These are phyloP conservation scores for Leptinotarsa lineolata DNA, from an alignment of 1,140 invertebrate genomes.

Conservation along the genomic window DNA sequence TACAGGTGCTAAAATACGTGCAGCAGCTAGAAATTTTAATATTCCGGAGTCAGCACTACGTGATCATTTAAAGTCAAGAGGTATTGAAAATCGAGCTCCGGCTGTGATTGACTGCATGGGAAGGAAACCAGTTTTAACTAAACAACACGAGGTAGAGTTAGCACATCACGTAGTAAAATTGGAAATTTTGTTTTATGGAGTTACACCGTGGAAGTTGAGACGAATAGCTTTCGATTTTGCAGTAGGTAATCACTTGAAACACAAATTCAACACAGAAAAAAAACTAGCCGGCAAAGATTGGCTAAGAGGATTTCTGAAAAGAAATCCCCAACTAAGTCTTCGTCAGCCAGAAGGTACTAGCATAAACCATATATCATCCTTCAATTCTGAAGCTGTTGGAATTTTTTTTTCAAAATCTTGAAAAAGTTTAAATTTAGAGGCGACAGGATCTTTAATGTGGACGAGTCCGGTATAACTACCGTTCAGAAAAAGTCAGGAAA, in stretches of 20 bases:
- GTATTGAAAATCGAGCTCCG: neutral
- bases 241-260: neutral
- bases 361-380: too few species aligned
- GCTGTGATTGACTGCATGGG: neutral
- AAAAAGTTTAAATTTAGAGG: too few species aligned
- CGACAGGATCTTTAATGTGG: too few species aligned
- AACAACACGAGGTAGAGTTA: constrained; percentile 10
- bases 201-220: constrained; percentile 21
- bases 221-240: constrained; percentile 32
- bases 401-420: too few species aligned
- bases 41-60: constrained; percentile 1
- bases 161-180: constrained; percentile 28
- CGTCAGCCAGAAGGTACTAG: constrained; percentile 39
- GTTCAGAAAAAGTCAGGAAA: too few species aligned
- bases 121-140: constrained; percentile 22
- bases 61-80: neutral
- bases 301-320: too few species aligned
- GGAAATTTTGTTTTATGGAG: constrained; percentile 28
- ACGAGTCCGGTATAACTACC: too few species aligned
- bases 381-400: too few species aligned
- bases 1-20: constrained; percentile 18
- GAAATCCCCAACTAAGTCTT: too few species aligned
- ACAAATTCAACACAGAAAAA: constrained; percentile 11
- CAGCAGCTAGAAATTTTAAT: constrained; percentile 1
- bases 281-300: too few species aligned